These are phyloP conservation scores for Timandra comae DNA, from an alignment of 2,888 invertebrate genomes.

Conservation along the genomic window DNA sequence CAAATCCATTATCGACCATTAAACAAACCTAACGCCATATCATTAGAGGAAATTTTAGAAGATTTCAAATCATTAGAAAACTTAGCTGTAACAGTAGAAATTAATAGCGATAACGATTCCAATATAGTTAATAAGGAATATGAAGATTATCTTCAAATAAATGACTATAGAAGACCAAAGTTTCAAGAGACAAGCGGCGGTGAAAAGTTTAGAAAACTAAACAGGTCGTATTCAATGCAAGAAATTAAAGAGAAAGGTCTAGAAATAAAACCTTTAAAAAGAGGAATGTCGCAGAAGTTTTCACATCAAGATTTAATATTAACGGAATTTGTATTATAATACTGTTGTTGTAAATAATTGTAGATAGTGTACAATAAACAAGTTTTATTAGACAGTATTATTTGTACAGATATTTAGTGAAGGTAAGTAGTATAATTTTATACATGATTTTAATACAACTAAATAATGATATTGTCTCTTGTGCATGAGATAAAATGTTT, in stretches of 20 bases:
- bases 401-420: too few species aligned
- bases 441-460: too few species aligned
- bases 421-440: too few species aligned
- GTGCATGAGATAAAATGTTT: too few species aligned
- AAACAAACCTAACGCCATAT: too few species aligned
- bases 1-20: constrained; percentile 28
- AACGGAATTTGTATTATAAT: constrained; percentile 58
- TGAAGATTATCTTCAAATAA: constrained; percentile 32
- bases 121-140: constrained; percentile 15
- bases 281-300: constrained; percentile 27
- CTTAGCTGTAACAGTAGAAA: constrained; percentile 23
- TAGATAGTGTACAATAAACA: constrained; percentile 1
- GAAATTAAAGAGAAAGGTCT: constrained; percentile 49
- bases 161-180: constrained; percentile 53
- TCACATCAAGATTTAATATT: constrained; percentile 40
- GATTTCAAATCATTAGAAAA: constrained; percentile 54
- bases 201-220: constrained; percentile 37
- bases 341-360: constrained; percentile 21
- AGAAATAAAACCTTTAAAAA: constrained; percentile 28
- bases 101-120: constrained; percentile 4
- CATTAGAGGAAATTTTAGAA: constrained; percentile 43
- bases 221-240: constrained; percentile 44
- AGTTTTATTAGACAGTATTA: too few species aligned
- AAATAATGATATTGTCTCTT: too few species aligned
- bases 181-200: constrained; percentile 32